Conservation (phyloP, 2,113 vertebrate species). For the Pelusios castaneus region DNA sequence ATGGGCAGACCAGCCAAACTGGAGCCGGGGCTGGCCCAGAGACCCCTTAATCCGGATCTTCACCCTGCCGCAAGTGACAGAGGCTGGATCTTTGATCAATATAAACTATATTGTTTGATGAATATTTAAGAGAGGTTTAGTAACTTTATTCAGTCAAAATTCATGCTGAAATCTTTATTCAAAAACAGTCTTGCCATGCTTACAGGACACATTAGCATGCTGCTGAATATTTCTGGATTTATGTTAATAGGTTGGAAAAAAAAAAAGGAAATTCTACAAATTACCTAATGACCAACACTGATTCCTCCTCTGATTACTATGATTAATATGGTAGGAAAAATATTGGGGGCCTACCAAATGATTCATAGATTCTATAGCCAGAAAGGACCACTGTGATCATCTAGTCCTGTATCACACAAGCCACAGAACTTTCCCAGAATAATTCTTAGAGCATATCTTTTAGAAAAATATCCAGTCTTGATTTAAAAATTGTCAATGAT, state of each 20-base stretch:
- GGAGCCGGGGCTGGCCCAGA: too few relatives aligned
- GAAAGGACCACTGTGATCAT: background rate
- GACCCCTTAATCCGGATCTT: too few relatives aligned
- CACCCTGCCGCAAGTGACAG: too few relatives aligned
- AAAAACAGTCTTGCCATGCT: background rate
- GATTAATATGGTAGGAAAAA: background rate
- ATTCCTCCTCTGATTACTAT: background rate
- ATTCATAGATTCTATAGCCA: background rate
- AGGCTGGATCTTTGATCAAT: constrained; percentile 17
- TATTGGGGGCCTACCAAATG: background rate
- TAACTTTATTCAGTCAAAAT: background rate
- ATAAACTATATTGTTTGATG: background rate
- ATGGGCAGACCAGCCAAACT: too few relatives aligned
- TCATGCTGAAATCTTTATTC: background rate
- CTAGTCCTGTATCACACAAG: background rate
- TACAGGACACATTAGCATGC: accelerated
- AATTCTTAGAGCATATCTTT: background rate
- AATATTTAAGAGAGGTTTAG: background rate
- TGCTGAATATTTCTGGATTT: background rate
- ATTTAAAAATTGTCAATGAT: background rate
- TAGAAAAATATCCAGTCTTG: background rate
- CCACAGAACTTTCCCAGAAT: background rate
- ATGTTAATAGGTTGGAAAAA: background rate
- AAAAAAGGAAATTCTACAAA: background rate
- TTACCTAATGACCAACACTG: background rate